Evolutionary conservation across 2,888 invertebrate species (phyloP).

Genomic region (Dynastes tityus): DNA sequence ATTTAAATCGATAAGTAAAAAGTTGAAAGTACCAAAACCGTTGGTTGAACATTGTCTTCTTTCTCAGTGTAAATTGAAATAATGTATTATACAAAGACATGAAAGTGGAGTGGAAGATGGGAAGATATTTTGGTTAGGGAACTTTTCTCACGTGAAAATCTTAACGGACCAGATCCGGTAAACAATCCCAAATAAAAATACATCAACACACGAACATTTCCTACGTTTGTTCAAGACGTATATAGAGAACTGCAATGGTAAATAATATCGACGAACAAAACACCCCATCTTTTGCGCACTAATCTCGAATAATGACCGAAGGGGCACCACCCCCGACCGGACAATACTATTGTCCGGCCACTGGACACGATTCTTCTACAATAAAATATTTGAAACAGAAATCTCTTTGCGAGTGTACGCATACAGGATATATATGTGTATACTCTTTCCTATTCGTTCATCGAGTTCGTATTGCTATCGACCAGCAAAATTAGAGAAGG

Average conservation of each 20-base stretch:
- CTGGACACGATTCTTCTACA: constrained; percentile 30
- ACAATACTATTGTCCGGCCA: constrained; percentile 34
- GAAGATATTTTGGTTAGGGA: no score
- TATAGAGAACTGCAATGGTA: constrained; percentile 27
- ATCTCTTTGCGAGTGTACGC: constrained; percentile 8
- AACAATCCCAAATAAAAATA: constrained; percentile 4
- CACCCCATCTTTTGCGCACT: constrained; percentile 49
- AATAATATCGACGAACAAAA: constrained; percentile 53
- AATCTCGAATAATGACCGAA: constrained; percentile 44
- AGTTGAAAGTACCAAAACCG: no score
- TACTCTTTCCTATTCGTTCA: neutral
- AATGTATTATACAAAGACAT: no score
- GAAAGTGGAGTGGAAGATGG: no score
- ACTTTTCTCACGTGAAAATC: neutral
- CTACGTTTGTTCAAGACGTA: neutral
- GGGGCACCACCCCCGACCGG: constrained; percentile 40
- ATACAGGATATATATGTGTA: constrained; percentile 17
- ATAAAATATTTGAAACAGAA: constrained; percentile 44
- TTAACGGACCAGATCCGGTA: neutral
- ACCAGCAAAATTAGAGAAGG: constrained; percentile 7
- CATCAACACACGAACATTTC: neutral
- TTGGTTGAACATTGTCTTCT: no score
- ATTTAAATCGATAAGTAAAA: no score
- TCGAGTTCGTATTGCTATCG: neutral
- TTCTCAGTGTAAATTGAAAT: no score